Base-by-base conservation (phyloP, 1,140 invertebrate species). In the Trachymyrmex septentrionalis region DNA sequence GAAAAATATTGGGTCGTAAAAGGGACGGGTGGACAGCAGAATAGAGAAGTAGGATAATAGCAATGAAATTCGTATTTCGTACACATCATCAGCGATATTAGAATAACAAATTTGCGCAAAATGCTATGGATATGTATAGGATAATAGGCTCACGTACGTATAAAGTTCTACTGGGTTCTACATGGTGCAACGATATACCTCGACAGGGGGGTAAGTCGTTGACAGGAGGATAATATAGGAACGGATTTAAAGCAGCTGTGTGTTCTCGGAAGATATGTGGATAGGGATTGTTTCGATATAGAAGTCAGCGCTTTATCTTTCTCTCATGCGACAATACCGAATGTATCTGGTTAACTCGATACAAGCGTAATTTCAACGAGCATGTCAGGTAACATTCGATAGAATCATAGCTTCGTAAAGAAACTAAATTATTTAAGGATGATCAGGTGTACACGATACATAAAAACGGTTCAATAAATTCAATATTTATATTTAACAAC, bases 101-200 rank as follows among this genome's bases (percentile, higher is more conserved):
- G 55, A 84, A 75, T 75, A 84, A 84, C 80, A 75, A 84, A 84
- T 63, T 75, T 73, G 48, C 7, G 67, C 55, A 50, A 61, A 84
- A 73, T 27, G 9, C n/a, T 14, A 71, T 14, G n/a, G 30, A 81
- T 81, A 73, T 44, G 50, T 21, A 59, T 61, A 24, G 21, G 12
- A 71, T 57, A 50, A 71, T 72, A 72, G 59, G 69, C 24, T 73
- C 14, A 30, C 14, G 7, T 57, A 55, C 50, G 30, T 75, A 38
- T 14, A 30, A 27, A 48, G 38, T 63, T 75, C 16, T 48, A 48
- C 19, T 2, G 10, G 19, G 2, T 75, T 59, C 55, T 50, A 30
- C 21, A n/a, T 0, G 50, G 30, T n/a, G 34, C 6, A 55, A 12
- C 34, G 27, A 44, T 75, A 75, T 6, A 30, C 48, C 2, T 5